Evolutionary conservation across 2,113 vertebrate genomes (phyloP), one percentile per base, ranked within the genome.

Genomic region (Anthoscopus minutus): DNA sequence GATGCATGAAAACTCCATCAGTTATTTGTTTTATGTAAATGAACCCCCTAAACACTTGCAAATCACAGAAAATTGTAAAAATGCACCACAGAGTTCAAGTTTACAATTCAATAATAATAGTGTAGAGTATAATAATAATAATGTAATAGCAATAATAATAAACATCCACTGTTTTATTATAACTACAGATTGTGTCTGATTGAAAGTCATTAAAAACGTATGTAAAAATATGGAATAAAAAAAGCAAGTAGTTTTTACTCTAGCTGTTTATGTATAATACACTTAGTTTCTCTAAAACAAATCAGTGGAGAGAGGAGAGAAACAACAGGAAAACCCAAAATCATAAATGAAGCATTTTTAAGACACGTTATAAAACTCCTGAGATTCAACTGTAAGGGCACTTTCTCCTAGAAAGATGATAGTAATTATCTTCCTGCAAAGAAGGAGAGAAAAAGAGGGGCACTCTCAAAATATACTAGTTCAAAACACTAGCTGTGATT

Each of bases 61-160:
- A 93, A 86, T 92, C 31, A 82, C 37, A 81, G 54, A 88, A 93
- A 94, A 92, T 44, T 73, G 60, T 86, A 88, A 86, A 96, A 94
- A 94, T 54, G 42, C 64, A 88, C 47, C 37, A 71, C 58, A 83
- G 76, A 90, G 67, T 88, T 95, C 47, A 92, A 85, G 76, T 90
- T 90, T 88, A 78, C 72, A 93, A 78, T 94, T 96, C 60, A 92
- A 83, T 90, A 93, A 88, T 94, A 93, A 78, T 86, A 94, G 56
- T 80, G 79, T 92, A 88, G 50, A 35, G 50, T 65, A 48, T 76
- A 76, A 89, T 92, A 94, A 94, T 92, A 96, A 91, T 95, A 96
- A 91, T 94, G 67, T 80, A 80, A 92, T 72, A 93, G 57, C 51
- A 94, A 94, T 93, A 93, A 94, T 94, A 94, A 80, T 69, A 90